Conservation (phyloP, 92 coral and sea anemone species). For the Bergia sp. region DNA sequence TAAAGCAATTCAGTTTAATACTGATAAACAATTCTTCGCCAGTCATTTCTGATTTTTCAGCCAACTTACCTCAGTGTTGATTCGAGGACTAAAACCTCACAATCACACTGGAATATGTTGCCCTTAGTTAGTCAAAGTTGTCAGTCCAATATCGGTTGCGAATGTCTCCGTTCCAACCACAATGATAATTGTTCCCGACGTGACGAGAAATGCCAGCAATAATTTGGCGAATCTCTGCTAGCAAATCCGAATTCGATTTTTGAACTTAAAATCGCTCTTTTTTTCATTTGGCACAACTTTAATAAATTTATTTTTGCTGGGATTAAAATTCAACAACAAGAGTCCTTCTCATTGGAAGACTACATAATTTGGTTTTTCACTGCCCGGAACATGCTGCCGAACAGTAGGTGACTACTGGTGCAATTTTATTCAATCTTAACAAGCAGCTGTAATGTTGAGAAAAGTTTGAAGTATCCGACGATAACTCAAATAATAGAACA, state of each 20-base stretch:
- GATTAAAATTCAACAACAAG: not conserved
- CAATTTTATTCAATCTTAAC: constrained; percentile 1
- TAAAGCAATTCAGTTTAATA: no score
- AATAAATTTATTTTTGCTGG: constrained; percentile 11
- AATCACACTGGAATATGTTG: not conserved
- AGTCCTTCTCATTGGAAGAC: not conserved
- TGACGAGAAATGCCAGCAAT: not conserved
- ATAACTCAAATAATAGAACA: not conserved
- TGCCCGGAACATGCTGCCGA: not conserved
- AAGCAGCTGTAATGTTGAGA: not conserved
- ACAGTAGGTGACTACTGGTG: constrained; percentile 1
- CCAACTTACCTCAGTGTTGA: not conserved
- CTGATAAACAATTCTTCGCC: not conserved
- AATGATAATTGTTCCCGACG: not conserved
- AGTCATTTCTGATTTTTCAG: not conserved
- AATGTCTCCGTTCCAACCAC: not conserved
- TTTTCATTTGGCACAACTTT: not conserved
- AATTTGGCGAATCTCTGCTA: not conserved
- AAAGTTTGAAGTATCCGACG: constrained; percentile 1
- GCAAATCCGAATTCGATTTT: not conserved
- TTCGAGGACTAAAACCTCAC: not conserved
- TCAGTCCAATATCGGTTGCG: not conserved
- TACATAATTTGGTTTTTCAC: not conserved
- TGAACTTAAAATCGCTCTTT: not conserved
- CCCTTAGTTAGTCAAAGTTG: not conserved